Evolutionary conservation across 2,113 vertebrate species (phyloP).

Genomic region (Emydura subglobosa): DNA sequence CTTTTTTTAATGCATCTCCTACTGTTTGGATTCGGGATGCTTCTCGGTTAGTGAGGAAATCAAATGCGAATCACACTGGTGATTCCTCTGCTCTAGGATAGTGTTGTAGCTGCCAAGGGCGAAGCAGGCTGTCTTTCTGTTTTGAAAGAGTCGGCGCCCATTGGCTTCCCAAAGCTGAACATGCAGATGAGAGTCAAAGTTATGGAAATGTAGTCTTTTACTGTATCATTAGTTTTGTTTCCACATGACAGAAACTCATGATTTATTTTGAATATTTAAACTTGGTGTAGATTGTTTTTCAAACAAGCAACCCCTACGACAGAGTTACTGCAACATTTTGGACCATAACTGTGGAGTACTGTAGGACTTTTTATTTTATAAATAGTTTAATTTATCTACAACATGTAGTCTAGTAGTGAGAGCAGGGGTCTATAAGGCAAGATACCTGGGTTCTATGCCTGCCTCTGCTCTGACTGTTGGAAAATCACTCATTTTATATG

Average conservation of each 20-base stretch:
- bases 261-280: constrained; percentile 69
- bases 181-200: constrained; percentile 53
- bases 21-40: constrained; percentile 30
- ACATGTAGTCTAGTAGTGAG: not conserved
- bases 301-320: constrained; percentile 1
- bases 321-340: not conserved
- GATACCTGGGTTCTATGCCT: not conserved
- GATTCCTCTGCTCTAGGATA: constrained; percentile 41
- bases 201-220: constrained; percentile 71
- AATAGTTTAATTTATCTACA: not conserved
- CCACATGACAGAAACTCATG: constrained; percentile 62
- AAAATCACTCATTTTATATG: constrained; percentile 15
- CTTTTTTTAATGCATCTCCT: constrained; percentile 29
- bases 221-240: constrained; percentile 72
- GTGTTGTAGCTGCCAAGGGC: constrained; percentile 50
- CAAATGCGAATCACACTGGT: constrained; percentile 57
- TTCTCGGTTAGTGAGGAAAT: constrained; percentile 56
- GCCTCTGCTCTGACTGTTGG: not conserved
- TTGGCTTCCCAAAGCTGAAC: constrained; percentile 70
- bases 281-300: not conserved
- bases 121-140: constrained; percentile 47
- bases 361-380: not conserved
- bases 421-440: not conserved
- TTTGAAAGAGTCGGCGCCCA: not conserved
- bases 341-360: not conserved